Base-by-base conservation (phyloP, 2,888 invertebrate genomes). In the Orchesellides sinensis region DNA sequence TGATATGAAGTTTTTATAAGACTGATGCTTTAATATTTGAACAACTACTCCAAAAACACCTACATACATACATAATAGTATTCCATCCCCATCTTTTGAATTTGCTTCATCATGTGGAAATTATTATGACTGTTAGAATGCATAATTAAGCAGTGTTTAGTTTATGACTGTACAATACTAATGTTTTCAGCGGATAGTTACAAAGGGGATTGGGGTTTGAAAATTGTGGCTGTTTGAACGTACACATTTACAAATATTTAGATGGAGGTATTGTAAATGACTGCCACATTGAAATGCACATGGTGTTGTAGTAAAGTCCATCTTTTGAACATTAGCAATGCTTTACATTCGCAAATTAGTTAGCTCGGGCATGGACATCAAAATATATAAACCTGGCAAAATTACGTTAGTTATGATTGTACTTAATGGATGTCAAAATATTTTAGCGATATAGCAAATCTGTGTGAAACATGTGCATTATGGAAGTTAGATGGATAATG, bases 61-160 rank as follows among this genome's bases (percentile, higher is more conserved):
- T 32, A 61, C 61, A 56, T 27, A 56, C 27, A 25, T 25, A n/a
- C 8, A 14, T 8, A 23, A 52, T 56, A 4, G 3, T 17, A 49
- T 17, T 10, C 56, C 25, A 23, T 56, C 27, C 25, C 23, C 32
- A 4, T 56, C 56, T 75, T 66, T 56, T 56, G 56, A 66, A 56
- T 75, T 56, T 19, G 66, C 56, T 65, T 75, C 66, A 59, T 68
- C 75, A 75, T 54, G 75, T 75, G 75, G 75, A 75, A 75, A n/a
- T n/a, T n/a, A 66, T 66, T 66, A 66, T 45, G 54, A 47, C 66
- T 75, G 14, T 35, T 54, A 40, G 66, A 75, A 75, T 75, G 75
- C 75, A 75, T 75, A 75, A 75, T 66, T 75, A 75, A 74, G 65
- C 25, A 65, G 49, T 49, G 21, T 17, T 6, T 49, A 47, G 47